These are phyloP conservation scores for Chlorops oryzae DNA, from an alignment of 1,140 invertebrate genomes.

Conservation along the genomic window DNA sequence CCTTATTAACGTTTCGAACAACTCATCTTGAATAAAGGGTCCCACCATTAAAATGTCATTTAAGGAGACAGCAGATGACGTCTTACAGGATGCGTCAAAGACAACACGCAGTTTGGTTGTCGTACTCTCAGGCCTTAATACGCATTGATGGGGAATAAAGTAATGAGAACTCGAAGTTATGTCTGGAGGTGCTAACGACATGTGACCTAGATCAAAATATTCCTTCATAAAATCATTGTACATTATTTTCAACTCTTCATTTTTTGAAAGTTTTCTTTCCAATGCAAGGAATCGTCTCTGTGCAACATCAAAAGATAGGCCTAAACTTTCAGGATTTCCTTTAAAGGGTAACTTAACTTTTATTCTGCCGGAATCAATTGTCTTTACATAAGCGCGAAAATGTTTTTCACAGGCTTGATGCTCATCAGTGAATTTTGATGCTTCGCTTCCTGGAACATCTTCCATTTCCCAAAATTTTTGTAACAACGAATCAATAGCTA, in stretches of 20 bases:
- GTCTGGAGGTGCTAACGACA: neutral
- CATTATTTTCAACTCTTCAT: slow-evolving; percentile 7
- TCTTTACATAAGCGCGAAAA: no score
- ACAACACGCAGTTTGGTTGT: neutral
- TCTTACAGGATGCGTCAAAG: neutral
- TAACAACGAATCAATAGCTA: neutral
- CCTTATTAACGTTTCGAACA: neutral
- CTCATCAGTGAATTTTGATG: no score
- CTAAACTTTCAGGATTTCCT: slow-evolving; percentile 11
- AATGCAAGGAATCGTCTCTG: slow-evolving; percentile 16
- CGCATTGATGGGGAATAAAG: slow-evolving; percentile 4
- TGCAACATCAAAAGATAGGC: slow-evolving; percentile 21
- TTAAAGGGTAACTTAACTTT: slow-evolving; percentile 35
- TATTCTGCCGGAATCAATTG: no score
- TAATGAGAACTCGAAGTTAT: no score
- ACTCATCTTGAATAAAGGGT: slow-evolving; percentile 2
- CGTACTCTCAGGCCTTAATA: neutral
- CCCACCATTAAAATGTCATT: slow-evolving; percentile 6
- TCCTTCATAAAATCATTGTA: slow-evolving; percentile 36
- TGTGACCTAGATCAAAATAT: slow-evolving; percentile 23
- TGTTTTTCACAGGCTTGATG: no score
- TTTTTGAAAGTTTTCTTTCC: slow-evolving; percentile 14
- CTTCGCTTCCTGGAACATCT: no score
- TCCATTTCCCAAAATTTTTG: slow-evolving; percentile 35
- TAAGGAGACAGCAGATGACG: slow-evolving; percentile 26